Conservation (phyloP, 2,113 vertebrate genomes). For the Engraulis encrasicolus region DNA sequence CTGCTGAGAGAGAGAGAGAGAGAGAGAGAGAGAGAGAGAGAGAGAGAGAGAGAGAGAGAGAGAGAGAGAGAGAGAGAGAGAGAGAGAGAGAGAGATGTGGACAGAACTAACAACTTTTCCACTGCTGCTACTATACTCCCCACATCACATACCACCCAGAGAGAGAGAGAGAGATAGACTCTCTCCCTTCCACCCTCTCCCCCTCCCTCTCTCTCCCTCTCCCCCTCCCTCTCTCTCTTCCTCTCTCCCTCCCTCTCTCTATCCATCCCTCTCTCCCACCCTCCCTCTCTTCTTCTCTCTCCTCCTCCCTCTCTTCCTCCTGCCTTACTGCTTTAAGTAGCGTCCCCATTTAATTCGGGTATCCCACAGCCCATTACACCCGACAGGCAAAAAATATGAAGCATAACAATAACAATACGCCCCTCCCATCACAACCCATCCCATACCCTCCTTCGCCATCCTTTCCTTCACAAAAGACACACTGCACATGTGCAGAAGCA, state of each 20-base stretch:
- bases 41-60: slow-evolving; percentile 34
- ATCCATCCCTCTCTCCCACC: too few species aligned
- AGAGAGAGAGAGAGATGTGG: slow-evolving; percentile 3
- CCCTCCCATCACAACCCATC: too few species aligned
- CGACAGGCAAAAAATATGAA: background rate
- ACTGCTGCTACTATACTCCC: background rate
- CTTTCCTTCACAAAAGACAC: background rate
- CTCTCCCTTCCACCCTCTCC: too few species aligned
- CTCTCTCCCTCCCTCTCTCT: too few species aligned
- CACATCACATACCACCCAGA: background rate
- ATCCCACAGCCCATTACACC: background rate
- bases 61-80: slow-evolving; percentile 41
- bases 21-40: slow-evolving; percentile 38
- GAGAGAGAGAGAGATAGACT: slow-evolving; percentile 40
- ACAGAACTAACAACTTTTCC: background rate
- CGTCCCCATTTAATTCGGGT: background rate
- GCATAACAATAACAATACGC: background rate
- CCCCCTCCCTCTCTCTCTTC: too few species aligned
- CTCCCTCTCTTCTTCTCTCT: too few species aligned
- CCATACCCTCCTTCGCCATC: background rate
- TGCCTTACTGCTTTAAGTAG: background rate
- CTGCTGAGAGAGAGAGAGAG: slow-evolving; percentile 36
- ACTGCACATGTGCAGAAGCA: background rate
- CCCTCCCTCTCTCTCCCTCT: too few species aligned
- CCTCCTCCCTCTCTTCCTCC: background rate